Conservation (phyloP, 2,113 vertebrate genomes). For the Apus apus region DNA sequence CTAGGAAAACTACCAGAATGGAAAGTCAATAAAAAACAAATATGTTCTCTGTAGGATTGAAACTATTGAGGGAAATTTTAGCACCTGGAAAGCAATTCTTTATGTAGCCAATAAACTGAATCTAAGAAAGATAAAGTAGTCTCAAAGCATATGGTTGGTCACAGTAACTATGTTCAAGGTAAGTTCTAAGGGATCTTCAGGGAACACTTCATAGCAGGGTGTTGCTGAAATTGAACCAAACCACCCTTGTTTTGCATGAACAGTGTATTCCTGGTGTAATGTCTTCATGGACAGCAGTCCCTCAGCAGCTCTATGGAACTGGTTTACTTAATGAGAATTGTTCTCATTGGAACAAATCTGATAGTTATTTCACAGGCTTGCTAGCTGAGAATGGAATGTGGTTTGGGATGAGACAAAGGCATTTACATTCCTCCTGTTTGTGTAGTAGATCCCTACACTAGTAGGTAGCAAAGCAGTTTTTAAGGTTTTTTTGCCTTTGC, state of each 20-base stretch:
- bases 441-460: neutral
- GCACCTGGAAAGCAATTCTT: conserved; percentile 2
- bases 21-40: conserved; percentile 41
- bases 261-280: neutral
- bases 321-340: neutral
- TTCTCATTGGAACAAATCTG: neutral
- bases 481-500: neutral
- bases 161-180: neutral
- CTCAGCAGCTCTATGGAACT: neutral
- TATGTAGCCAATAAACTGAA: neutral
- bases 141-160: neutral
- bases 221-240: neutral
- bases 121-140: neutral
- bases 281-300: neutral
- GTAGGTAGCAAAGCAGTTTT: neutral
- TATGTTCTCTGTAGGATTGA: neutral
- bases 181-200: neutral
- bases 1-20: neutral
- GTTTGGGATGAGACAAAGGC: neutral
- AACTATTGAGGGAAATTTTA: neutral
- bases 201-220: neutral
- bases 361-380: neutral
- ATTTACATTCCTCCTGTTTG: neutral
- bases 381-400: neutral
- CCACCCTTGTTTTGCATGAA: neutral